A percentile compares a stretch with the other conserved stretches of the same genome.
Evolutionary conservation across 2,888 invertebrate genomes (phyloP).

Genomic region (Xylocampa areola): DNA sequence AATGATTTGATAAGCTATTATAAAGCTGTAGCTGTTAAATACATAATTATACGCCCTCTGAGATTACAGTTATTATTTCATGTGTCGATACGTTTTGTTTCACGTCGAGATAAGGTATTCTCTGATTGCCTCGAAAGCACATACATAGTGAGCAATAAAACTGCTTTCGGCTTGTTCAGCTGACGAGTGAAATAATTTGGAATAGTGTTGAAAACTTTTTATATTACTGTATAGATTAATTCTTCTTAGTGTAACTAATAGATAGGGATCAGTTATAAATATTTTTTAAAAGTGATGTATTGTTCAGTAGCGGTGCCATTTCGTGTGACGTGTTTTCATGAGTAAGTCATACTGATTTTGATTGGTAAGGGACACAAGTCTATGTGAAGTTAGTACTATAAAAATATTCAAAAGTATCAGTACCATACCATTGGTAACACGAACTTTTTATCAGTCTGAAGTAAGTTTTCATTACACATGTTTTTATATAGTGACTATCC

Average conservation of each 20-base stretch:
- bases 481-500: slow-evolving; percentile 59
- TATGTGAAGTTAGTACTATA: slow-evolving; percentile 12
- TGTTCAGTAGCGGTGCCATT: slow-evolving; percentile 84
- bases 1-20: slow-evolving; percentile 73
- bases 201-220: slow-evolving; percentile 74
- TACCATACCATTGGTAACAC: slow-evolving; percentile 56
- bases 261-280: slow-evolving; percentile 78
- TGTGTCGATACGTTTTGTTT: slow-evolving; percentile 55
- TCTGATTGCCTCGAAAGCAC: slow-evolving; percentile 67
- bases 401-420: slow-evolving; percentile 11
- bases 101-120: slow-evolving; percentile 62
- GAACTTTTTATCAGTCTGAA: slow-evolving; percentile 58
- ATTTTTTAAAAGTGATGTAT: slow-evolving; percentile 74
- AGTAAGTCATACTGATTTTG: slow-evolving; percentile 48
- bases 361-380: slow-evolving; percentile 25
- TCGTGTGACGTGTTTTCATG: slow-evolving; percentile 72
- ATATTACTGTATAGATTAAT: slow-evolving; percentile 77
- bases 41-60: slow-evolving; percentile 75
- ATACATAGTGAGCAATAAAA: slow-evolving; percentile 75
- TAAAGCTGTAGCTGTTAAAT: slow-evolving; percentile 79
- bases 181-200: slow-evolving; percentile 75
- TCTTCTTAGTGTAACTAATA: slow-evolving; percentile 77
- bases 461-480: slow-evolving; percentile 58
- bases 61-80: slow-evolving; percentile 74
- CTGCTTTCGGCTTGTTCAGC: slow-evolving; percentile 69